These are phyloP conservation scores for Eristalinus sepulchralis DNA, from an alignment of 2,888 invertebrate genomes.

Conservation along the genomic window DNA sequence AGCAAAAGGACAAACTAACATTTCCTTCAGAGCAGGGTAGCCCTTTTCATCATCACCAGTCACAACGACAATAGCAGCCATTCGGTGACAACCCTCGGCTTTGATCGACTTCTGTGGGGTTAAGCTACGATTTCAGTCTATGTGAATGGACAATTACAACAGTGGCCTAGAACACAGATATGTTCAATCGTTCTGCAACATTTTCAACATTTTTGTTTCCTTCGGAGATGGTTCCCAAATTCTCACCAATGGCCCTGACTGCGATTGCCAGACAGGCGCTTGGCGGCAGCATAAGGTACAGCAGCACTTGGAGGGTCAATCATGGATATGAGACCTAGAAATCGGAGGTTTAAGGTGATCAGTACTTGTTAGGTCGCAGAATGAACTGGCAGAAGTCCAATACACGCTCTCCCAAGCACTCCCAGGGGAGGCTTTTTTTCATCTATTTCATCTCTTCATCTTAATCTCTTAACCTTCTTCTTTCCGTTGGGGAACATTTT, in stretches of 20 bases:
- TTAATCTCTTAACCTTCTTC: slow-evolving; percentile 92
- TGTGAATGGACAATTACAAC: slow-evolving; percentile 95
- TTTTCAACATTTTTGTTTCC: slow-evolving; percentile 97
- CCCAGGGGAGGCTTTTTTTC: slow-evolving; percentile 97
- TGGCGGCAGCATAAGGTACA: slow-evolving; percentile 98
- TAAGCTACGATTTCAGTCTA: slow-evolving; percentile 97
- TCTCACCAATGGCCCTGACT: slow-evolving; percentile 96
- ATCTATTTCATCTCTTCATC: slow-evolving; percentile 97
- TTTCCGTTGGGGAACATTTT: slow-evolving; percentile 96
- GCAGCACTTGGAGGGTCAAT: slow-evolving; percentile 99
- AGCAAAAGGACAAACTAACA: too few relatives aligned
- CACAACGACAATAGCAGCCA: slow-evolving; percentile 95
- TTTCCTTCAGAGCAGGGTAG: slow-evolving; percentile 94
- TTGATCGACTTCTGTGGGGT: slow-evolving; percentile 97
- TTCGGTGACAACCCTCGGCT: slow-evolving; percentile 94
- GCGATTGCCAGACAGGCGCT: slow-evolving; percentile 98
- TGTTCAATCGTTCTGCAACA: slow-evolving; percentile 94
- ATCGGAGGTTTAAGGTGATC: slow-evolving; percentile 93
- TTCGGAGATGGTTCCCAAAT: slow-evolving; percentile 96
- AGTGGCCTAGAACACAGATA: slow-evolving; percentile 94
- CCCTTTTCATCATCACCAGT: slow-evolving; percentile 97
- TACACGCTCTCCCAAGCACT: slow-evolving; percentile 95
- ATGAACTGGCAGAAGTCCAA: slow-evolving; percentile 95
- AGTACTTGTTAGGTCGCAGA: slow-evolving; percentile 95
- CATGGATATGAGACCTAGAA: slow-evolving; percentile 99